These are phyloP conservation scores for Ophioninae sp. DNA, from an alignment of 2,888 invertebrate genomes.

Conservation along the genomic window DNA sequence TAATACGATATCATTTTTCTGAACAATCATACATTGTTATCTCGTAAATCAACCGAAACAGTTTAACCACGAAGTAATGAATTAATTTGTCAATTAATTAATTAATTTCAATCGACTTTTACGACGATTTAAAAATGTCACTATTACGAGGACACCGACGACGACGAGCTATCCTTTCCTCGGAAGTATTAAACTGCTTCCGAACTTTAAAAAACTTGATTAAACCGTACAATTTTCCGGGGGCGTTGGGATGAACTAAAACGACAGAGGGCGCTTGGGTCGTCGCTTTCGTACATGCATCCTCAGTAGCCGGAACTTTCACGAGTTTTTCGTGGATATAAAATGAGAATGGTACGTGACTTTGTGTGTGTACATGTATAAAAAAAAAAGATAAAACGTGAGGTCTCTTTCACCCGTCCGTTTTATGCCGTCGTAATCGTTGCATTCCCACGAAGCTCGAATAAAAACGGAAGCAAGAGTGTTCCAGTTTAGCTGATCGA, in stretches of 20 bases:
- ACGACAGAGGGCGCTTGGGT: not conserved
- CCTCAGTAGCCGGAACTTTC: slow-evolving; percentile 15
- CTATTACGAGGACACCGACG: too few species aligned
- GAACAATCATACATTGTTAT: too few species aligned
- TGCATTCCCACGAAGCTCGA: slow-evolving; percentile 11
- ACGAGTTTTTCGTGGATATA: slow-evolving; percentile 13
- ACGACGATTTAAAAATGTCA: too few species aligned
- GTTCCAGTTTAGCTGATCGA: slow-evolving; percentile 12
- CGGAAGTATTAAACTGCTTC: too few species aligned
- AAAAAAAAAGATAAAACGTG: slow-evolving; percentile 8
- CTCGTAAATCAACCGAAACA: too few species aligned
- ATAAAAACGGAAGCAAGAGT: slow-evolving; percentile 21
- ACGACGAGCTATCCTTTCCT: too few species aligned
- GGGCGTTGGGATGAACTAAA: not conserved
- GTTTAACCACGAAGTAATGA: too few species aligned
- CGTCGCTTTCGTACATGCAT: not conserved
- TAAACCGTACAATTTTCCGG: not conserved
- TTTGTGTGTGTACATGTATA: not conserved
- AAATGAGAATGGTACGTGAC: not conserved
- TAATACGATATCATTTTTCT: too few species aligned
- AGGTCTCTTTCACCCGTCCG: slow-evolving; percentile 26
- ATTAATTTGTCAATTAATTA: too few species aligned
- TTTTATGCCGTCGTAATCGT: slow-evolving; percentile 38
- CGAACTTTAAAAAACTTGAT: not conserved
- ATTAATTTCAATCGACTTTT: too few species aligned